A percentile compares a stretch with the other conserved stretches of the same genome.
These are phyloP conservation scores for Listronotus bonariensis DNA, from an alignment of 1,140 invertebrate species.

Conservation along the genomic window DNA sequence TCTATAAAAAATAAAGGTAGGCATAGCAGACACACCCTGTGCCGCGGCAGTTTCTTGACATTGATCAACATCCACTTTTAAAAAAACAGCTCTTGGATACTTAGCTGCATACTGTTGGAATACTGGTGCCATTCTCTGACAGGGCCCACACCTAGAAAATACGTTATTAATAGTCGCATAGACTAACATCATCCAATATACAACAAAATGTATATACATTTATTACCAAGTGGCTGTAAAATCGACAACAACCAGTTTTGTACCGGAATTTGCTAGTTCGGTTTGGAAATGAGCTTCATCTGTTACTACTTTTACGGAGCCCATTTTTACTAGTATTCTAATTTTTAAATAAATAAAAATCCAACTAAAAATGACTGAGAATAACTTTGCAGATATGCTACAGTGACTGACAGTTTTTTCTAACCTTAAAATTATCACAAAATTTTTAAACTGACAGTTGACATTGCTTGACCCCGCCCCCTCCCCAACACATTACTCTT, in stretches of 20 bases:
- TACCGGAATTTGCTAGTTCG: slow-evolving; percentile 78
- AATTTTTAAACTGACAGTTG: no score
- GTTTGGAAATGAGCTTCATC: slow-evolving; percentile 82
- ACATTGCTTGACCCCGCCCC: no score
- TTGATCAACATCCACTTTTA: slow-evolving; percentile 94
- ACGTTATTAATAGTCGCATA: neutral
- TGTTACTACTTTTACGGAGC: slow-evolving; percentile 60
- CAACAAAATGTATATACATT: slow-evolving; percentile 2
- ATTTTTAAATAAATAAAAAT: neutral
- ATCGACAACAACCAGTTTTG: slow-evolving; percentile 91
- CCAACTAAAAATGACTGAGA: no score
- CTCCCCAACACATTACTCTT: no score
- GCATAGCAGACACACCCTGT: slow-evolving; percentile 93
- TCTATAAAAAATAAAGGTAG: slow-evolving; percentile 95
- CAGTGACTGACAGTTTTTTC: neutral
- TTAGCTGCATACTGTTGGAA: slow-evolving; percentile 85
- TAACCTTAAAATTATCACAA: no score
- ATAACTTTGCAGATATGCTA: neutral
- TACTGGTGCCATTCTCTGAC: slow-evolving; percentile 87
- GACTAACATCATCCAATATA: neutral
- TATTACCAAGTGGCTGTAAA: slow-evolving; percentile 88
- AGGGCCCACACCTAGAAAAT: slow-evolving; percentile 88
- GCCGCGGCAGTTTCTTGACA: slow-evolving; percentile 82
- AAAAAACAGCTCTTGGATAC: slow-evolving; percentile 87
- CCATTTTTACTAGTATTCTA: slow-evolving; percentile 35